These are phyloP conservation scores for Drosophila subquinaria DNA, from an alignment of 2,888 invertebrate genomes.

Conservation along the genomic window DNA sequence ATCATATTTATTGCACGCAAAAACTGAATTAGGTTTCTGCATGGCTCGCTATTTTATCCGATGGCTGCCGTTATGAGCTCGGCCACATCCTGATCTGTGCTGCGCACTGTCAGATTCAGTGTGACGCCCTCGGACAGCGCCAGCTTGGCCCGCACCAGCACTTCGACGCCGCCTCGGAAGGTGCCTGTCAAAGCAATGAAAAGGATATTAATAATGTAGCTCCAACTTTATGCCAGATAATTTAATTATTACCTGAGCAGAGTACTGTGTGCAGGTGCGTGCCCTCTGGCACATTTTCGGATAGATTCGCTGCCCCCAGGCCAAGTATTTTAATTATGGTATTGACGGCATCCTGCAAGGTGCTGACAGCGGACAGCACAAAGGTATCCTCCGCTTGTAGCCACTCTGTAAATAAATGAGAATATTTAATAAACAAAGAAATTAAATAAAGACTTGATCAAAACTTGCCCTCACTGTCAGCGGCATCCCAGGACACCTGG, in stretches of 20 bases:
- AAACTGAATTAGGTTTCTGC: conserved; percentile 64
- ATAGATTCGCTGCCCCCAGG: too few species aligned
- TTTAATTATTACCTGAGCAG: conserved; percentile 90
- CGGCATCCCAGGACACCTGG: conserved; percentile 92
- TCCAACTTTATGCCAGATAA: too few species aligned
- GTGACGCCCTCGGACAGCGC: conserved; percentile 92
- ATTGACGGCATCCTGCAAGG: conserved; percentile 93
- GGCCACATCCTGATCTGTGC: conserved; percentile 93
- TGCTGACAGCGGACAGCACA: conserved; percentile 92
- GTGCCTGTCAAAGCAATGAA: conserved; percentile 87
- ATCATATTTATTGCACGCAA: conserved; percentile 69
- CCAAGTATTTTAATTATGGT: conserved; percentile 93
- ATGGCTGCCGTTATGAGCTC: conserved; percentile 95
- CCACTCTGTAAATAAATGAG: conserved; percentile 85
- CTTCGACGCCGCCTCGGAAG: conserved; percentile 96
- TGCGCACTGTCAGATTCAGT: conserved; percentile 96
- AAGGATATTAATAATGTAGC: neutral
- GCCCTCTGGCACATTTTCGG: too few species aligned
- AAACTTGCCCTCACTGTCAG: conserved; percentile 86
- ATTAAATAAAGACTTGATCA: too few species aligned
- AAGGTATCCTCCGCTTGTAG: conserved; percentile 94
- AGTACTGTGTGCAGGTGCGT: conserved; percentile 92
- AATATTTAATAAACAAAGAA: neutral
- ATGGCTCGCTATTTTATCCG: conserved; percentile 87
- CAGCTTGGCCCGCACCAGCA: conserved; percentile 94